Conservation (phyloP, 2,113 vertebrate genomes). For the Lycaon pictus region DNA sequence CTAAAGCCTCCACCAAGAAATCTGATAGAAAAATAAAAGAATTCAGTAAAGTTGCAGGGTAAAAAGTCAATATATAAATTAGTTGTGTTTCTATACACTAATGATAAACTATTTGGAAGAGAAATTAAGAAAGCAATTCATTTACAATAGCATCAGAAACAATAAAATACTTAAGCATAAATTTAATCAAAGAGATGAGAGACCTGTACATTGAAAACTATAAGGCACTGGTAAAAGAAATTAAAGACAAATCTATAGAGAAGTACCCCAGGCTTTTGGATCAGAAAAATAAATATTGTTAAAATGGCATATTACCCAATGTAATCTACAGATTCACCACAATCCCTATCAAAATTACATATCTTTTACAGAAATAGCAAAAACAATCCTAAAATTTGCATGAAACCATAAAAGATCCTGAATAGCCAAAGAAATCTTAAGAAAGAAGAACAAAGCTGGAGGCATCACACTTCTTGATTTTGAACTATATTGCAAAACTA, state of each 20-base stretch:
- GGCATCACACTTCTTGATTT: neutral
- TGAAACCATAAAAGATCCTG: neutral
- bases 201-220: neutral
- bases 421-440: neutral
- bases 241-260: neutral
- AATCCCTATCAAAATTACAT: neutral
- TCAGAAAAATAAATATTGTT: neutral
- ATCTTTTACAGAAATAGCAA: neutral
- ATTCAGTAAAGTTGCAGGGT: neutral
- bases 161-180: neutral
- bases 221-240: neutral
- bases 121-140: neutral
- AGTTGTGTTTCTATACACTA: neutral
- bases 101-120: neutral
- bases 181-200: neutral
- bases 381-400: neutral
- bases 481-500: neutral
- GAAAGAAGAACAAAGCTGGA: neutral
- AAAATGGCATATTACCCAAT: neutral
- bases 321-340: neutral
- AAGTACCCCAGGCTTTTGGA: neutral
- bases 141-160: neutral
- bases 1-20: neutral
- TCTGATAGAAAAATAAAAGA: neutral
- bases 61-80: neutral